Percentiles rank a stretch among this genome's conserved stretches.
phyloP scores from a whole-genome alignment of 2,797 vertebrate genomes.

The Pseudochirops cupreus region DNA sequence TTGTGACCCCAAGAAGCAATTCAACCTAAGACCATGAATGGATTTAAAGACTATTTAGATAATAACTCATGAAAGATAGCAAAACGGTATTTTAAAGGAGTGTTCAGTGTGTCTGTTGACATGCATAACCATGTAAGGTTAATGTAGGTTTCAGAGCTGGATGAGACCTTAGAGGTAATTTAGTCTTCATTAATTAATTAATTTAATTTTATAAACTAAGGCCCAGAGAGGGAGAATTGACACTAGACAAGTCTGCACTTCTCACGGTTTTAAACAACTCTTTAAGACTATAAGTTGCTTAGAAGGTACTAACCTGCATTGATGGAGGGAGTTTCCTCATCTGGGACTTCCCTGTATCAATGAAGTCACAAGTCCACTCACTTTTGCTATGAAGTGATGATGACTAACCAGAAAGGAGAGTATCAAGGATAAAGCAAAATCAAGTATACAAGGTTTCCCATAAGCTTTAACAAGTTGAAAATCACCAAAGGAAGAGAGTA shows the following conservation, averaged over 20 bases:
- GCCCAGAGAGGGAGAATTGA: not conserved
- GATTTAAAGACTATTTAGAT: not conserved
- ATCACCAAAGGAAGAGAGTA: not conserved
- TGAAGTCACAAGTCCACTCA: not conserved
- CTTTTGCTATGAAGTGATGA: not conserved
- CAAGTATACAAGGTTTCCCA: not conserved
- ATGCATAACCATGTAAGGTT: not conserved
- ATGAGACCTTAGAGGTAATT: not conserved
- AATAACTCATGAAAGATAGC: not conserved
- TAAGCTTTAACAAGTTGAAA: not conserved
- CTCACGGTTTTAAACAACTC: not conserved
- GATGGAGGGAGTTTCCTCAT: not conserved
- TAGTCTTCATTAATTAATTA: not conserved
- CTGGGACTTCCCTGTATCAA: not conserved
- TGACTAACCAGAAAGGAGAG: constrained; percentile 27
- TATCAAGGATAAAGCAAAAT: not conserved
- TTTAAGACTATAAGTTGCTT: not conserved
- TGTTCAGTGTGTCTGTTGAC: not conserved
- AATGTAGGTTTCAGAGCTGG: not conserved
- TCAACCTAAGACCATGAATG: not conserved
- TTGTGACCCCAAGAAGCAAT: not conserved
- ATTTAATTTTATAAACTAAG: not conserved
- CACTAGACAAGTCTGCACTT: not conserved
- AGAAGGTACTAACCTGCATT: not conserved
- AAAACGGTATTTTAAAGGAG: not conserved